Conservation (phyloP, 2,797 vertebrate species). For the Muraenolepis orangiensis region DNA sequence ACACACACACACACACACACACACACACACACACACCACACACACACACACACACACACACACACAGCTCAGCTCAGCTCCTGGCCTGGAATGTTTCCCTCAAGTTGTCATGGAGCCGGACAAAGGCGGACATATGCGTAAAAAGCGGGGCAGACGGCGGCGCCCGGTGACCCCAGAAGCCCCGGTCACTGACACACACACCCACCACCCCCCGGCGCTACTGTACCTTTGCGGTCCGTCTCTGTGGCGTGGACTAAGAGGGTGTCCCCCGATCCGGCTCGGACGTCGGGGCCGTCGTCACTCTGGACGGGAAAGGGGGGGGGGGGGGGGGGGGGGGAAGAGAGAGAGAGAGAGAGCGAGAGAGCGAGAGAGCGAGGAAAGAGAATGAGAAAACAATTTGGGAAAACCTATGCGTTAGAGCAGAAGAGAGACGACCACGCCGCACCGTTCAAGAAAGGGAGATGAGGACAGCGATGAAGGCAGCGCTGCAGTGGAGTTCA, state of each 20-base stretch:
- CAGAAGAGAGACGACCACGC: neutral
- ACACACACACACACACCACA: neutral
- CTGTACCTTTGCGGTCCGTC: conserved; percentile 93
- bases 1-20: neutral
- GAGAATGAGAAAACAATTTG: neutral
- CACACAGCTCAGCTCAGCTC: neutral
- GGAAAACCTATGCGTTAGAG: neutral
- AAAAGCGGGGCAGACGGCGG: too few relatives aligned
- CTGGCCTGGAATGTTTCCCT: neutral
- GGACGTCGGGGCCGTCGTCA: conserved; percentile 95
- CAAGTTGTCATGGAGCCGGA: neutral
- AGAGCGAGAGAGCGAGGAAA: neutral
- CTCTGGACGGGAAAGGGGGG: conserved; percentile 66
- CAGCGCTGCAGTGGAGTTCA: conserved; percentile 51
- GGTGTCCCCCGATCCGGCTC: conserved; percentile 94
- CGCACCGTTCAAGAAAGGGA: conserved; percentile 18
- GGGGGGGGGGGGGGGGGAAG: neutral
- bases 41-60: too few relatives aligned
- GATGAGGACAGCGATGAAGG: conserved; percentile 28
- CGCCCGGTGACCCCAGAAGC: neutral
- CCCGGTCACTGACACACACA: neutral
- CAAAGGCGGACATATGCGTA: neutral
- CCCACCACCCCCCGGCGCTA: neutral
- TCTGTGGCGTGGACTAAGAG: conserved; percentile 94
- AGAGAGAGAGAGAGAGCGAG: neutral